These are phyloP conservation scores for Meiosimyza platycephala DNA, from an alignment of 2,888 invertebrate species.

Conservation along the genomic window DNA sequence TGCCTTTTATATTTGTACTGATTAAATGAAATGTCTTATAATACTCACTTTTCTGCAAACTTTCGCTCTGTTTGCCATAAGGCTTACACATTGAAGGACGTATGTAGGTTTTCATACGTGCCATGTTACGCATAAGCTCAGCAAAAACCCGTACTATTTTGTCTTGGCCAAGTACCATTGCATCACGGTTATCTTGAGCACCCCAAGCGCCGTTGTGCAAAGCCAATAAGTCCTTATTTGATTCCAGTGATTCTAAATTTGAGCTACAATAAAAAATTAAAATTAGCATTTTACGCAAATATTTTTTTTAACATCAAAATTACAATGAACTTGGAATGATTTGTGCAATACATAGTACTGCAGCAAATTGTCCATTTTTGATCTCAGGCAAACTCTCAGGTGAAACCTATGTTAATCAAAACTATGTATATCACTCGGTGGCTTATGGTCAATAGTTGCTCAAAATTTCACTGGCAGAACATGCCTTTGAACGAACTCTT, in stretches of 20 bases:
- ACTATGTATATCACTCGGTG: too few species aligned
- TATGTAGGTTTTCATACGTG: constrained; percentile 88
- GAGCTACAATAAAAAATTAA: constrained; percentile 51
- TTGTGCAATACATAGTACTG: too few species aligned
- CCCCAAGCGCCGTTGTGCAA: constrained; percentile 78
- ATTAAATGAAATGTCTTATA: neutral
- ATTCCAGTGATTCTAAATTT: constrained; percentile 65
- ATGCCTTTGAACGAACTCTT: too few species aligned
- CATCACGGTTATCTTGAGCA: constrained; percentile 58
- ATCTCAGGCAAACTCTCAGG: too few species aligned
- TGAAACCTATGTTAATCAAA: too few species aligned
- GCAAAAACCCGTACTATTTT: constrained; percentile 87
- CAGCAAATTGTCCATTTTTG: too few species aligned
- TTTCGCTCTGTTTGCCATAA: constrained; percentile 90
- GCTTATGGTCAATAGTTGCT: too few species aligned
- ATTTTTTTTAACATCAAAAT: neutral
- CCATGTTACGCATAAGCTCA: constrained; percentile 89
- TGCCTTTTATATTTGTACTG: neutral
- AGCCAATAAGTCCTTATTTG: constrained; percentile 75
- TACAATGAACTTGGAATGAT: neutral
- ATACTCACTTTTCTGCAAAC: constrained; percentile 83
- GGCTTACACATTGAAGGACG: constrained; percentile 91
- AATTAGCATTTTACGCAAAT: neutral
- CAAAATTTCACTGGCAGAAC: too few species aligned
- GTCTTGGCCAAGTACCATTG: constrained; percentile 77